Conservation (phyloP, 2,113 vertebrate species). For the Sebastes schlegelii region DNA sequence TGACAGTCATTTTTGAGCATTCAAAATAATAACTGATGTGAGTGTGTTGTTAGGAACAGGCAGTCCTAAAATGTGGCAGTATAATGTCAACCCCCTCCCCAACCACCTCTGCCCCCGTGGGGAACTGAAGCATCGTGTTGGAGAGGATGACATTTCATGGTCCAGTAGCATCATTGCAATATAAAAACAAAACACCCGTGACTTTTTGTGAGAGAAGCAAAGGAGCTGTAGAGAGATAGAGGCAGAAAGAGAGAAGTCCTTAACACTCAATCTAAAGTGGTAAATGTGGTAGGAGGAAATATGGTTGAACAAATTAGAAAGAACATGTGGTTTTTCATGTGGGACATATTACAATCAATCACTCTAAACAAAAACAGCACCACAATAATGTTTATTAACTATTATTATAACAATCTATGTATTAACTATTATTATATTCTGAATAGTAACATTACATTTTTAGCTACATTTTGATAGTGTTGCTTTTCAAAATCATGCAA, state of each 20-base stretch:
- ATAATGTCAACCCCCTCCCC: constrained; percentile 52
- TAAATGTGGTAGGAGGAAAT: constrained; percentile 13
- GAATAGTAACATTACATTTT: neutral
- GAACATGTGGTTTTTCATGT: neutral
- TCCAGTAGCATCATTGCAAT: constrained; percentile 51
- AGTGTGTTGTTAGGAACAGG: constrained; percentile 36
- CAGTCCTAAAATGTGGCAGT: constrained; percentile 44
- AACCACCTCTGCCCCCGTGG: constrained; percentile 24
- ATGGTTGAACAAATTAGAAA: neutral
- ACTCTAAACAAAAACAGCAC: neutral
- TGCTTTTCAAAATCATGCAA: too few relatives aligned
- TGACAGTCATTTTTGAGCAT: constrained; percentile 13
- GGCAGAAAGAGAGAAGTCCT: neutral
- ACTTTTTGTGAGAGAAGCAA: constrained; percentile 26
- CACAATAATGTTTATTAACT: neutral
- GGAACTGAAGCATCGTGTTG: constrained; percentile 35
- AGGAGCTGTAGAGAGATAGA: neutral
- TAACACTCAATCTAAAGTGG: neutral
- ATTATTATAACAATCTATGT: neutral
- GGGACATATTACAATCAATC: neutral
- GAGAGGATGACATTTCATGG: constrained; percentile 65
- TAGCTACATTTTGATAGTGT: too few relatives aligned
- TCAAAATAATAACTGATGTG: constrained; percentile 7
- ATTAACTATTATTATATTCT: neutral
- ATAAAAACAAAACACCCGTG: constrained; percentile 54